Conservation (phyloP, 2,888 invertebrate species). For the Habroteleia sp. region DNA sequence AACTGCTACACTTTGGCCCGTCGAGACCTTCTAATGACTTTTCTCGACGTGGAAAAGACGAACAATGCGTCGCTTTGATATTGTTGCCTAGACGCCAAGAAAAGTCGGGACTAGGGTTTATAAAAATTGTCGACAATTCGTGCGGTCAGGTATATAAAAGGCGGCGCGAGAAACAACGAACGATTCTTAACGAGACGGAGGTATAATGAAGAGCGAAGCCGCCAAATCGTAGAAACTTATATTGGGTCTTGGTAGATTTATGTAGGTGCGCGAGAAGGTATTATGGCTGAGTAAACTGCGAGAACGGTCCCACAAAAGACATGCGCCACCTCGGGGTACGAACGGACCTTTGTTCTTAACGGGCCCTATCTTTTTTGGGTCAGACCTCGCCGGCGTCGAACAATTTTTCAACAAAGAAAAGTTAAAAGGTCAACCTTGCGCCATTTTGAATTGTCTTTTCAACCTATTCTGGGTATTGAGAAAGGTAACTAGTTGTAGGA, state of each 20-base stretch:
- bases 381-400: conserved; percentile 10
- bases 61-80: neutral
- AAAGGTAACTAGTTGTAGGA: conserved; percentile 8
- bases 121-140: conserved; percentile 56
- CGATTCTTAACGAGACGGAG: conserved; percentile 19
- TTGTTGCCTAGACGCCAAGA: neutral
- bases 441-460: conserved; percentile 34
- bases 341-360: conserved; percentile 46
- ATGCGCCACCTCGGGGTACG: conserved; percentile 56
- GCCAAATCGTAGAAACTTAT: conserved; percentile 63
- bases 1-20: neutral
- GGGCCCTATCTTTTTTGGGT: conserved; percentile 40
- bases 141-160: conserved; percentile 59
- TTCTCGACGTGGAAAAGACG: conserved; percentile 27
- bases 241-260: conserved; percentile 71
- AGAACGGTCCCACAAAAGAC: conserved; percentile 52
- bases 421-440: conserved; percentile 40
- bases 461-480: neutral
- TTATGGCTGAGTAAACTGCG: conserved; percentile 55
- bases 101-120: conserved; percentile 9
- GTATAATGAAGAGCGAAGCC: conserved; percentile 54
- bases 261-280: conserved; percentile 67
- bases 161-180: conserved; percentile 57
- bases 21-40: conserved; percentile 14
- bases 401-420: conserved; percentile 52